Conservation (phyloP, 1,140 invertebrate species). For the Psilanteris sp. region DNA sequence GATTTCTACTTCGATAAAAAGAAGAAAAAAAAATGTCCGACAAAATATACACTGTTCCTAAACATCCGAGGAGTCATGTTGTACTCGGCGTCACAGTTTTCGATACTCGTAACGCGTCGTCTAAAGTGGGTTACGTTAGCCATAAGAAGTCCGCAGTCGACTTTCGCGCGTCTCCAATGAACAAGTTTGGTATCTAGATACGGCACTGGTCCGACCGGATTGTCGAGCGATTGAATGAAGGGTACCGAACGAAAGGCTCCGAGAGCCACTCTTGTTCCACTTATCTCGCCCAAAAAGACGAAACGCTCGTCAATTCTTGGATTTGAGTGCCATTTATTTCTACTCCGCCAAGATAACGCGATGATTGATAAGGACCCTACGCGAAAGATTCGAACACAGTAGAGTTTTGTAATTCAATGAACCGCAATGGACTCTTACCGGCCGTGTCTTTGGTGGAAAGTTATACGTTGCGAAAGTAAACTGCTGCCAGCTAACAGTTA, state of each 20-base stretch:
- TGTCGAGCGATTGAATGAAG: slow-evolving; percentile 49
- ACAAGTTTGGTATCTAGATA: slow-evolving; percentile 56
- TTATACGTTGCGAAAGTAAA: no score
- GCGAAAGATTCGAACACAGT: slow-evolving; percentile 16
- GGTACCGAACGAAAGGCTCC: slow-evolving; percentile 37
- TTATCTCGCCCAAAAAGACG: slow-evolving; percentile 58
- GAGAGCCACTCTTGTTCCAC: slow-evolving; percentile 57
- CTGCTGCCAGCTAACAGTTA: no score
- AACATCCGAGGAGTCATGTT: slow-evolving; percentile 41
- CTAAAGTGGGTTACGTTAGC: slow-evolving; percentile 56
- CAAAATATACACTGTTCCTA: slow-evolving; percentile 44
- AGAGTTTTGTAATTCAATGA: slow-evolving; percentile 28
- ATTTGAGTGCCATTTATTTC: slow-evolving; percentile 54
- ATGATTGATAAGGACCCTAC: slow-evolving; percentile 54
- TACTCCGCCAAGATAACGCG: slow-evolving; percentile 43
- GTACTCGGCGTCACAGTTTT: slow-evolving; percentile 35
- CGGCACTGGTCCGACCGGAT: slow-evolving; percentile 50
- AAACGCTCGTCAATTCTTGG: slow-evolving; percentile 39
- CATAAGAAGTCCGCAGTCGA: slow-evolving; percentile 53
- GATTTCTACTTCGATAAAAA: slow-evolving; percentile 11
- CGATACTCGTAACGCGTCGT: slow-evolving; percentile 49
- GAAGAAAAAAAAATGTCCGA: slow-evolving; percentile 13
- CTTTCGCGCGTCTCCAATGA: slow-evolving; percentile 52
- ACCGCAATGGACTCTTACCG: background rate
- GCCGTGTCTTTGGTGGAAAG: no score